Evolutionary conservation across 1,140 invertebrate species (phyloP).

Genomic region (Bombus cullumanus): DNA sequence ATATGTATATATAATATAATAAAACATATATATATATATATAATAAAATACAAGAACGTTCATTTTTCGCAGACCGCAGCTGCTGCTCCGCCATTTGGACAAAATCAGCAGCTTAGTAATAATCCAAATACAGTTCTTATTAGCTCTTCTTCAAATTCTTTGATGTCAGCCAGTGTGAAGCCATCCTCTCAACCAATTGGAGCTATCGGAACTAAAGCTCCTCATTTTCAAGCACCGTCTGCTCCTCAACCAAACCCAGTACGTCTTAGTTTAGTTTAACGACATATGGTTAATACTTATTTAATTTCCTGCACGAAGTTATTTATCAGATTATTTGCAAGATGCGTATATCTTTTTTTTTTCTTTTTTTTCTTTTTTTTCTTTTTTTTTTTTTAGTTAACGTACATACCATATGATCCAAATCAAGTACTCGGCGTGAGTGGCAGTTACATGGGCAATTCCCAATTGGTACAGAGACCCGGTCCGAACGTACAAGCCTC

Average conservation of each 20-base stretch:
- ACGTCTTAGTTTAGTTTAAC: conserved; percentile 24
- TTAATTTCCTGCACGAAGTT: background rate
- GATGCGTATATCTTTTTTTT: conserved; percentile 2
- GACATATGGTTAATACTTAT: background rate
- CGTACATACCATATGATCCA: conserved; percentile 83
- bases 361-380: background rate
- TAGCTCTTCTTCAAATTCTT: conserved; percentile 92
- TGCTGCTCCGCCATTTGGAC: conserved; percentile 87
- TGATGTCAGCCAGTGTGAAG: conserved; percentile 95
- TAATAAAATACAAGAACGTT: background rate
- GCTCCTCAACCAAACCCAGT: conserved; percentile 83
- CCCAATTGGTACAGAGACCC: conserved; percentile 85
- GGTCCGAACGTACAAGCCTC: conserved; percentile 83
- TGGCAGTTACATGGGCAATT: conserved; percentile 84
- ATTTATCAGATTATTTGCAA: conserved; percentile 9
- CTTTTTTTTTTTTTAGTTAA: conserved; percentile 73
- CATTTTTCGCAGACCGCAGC: conserved; percentile 81
- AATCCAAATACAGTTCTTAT: conserved; percentile 95
- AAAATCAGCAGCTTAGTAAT: conserved; percentile 90
- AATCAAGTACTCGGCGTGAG: conserved; percentile 82
- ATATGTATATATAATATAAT: background rate
- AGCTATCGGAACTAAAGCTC: conserved; percentile 89
- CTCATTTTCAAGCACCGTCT: conserved; percentile 81
- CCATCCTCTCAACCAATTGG: conserved; percentile 92
- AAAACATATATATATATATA: background rate